phyloP scores from a whole-genome alignment of 2,113 vertebrate genomes.

The Phrynosoma platyrhinos region DNA sequence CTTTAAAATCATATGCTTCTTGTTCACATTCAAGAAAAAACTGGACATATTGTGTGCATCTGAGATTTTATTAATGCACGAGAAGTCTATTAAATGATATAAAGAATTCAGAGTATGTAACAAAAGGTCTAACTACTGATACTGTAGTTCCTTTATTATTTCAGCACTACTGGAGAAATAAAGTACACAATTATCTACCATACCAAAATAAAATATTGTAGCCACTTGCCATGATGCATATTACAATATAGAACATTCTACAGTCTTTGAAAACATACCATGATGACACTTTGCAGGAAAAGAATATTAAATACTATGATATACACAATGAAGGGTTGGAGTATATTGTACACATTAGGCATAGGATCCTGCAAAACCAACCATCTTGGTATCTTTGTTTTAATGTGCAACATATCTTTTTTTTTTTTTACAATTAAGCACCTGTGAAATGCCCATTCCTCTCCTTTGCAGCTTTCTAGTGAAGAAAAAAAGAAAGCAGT shows the following conservation, averaged over 20 bases:
- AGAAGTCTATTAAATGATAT: constrained; percentile 6
- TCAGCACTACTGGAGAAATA: constrained; percentile 44
- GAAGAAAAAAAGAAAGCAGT: neutral
- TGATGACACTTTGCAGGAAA: constrained; percentile 41
- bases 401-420: neutral
- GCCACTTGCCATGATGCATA: neutral
- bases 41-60: constrained; percentile 35
- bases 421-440: constrained; percentile 32
- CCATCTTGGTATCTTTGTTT: constrained; percentile 48
- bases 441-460: constrained; percentile 34
- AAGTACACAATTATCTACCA: constrained; percentile 59
- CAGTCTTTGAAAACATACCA: constrained; percentile 38
- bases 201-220: constrained; percentile 46
- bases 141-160: constrained; percentile 67
- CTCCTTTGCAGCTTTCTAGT: constrained; percentile 22
- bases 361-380: constrained; percentile 40
- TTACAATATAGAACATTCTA: constrained; percentile 30
- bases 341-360: constrained; percentile 35
- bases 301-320: constrained; percentile 3
- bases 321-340: constrained; percentile 46
- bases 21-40: constrained; percentile 8
- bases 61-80: constrained; percentile 29
- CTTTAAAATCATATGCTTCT: constrained; percentile 24
- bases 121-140: constrained; percentile 53
- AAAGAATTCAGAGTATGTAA: constrained; percentile 44